Percentiles rank a stretch among this genome's conserved stretches.
Conservation (phyloP, 2,888 invertebrate species). For the Drosophila mulleri region DNA sequence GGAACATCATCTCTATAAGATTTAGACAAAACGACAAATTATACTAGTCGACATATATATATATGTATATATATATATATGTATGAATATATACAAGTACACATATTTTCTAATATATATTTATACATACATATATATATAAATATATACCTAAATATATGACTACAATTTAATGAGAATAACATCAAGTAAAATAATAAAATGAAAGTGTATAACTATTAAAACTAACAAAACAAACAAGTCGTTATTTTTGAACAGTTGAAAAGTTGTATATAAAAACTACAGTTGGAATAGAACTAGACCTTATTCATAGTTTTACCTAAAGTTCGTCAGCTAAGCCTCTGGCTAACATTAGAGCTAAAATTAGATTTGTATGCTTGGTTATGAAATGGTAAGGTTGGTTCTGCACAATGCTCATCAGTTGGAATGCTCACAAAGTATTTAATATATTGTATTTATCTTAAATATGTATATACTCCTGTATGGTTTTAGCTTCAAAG, state of each 20-base stretch:
- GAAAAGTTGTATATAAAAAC: background rate
- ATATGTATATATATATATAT: background rate
- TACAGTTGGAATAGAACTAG: background rate
- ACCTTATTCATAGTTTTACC: background rate
- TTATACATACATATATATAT: slow-evolving; percentile 12
- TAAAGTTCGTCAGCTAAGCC: background rate
- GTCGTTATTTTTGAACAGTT: background rate
- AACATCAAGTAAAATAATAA: slow-evolving; percentile 80
- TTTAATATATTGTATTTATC: background rate
- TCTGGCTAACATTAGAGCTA: background rate
- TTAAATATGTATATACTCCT: background rate
- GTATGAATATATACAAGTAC: background rate
- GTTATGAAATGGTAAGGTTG: background rate
- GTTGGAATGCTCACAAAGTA: background rate
- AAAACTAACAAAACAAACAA: slow-evolving; percentile 64
- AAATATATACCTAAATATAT: slow-evolving; percentile 58
- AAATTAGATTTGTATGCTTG: background rate
- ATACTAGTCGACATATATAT: slow-evolving; percentile 54
- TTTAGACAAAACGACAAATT: slow-evolving; percentile 59
- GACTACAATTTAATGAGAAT: slow-evolving; percentile 72
- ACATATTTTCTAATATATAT: background rate
- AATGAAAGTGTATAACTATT: slow-evolving; percentile 81
- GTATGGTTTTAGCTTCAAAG: too few species aligned
- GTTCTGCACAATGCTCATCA: background rate
- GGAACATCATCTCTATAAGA: slow-evolving; percentile 63